Evolutionary conservation across 1,140 invertebrate genomes (phyloP), one percentile per base, ranked within the genome.

Genomic region (Danaus plexippus): DNA sequence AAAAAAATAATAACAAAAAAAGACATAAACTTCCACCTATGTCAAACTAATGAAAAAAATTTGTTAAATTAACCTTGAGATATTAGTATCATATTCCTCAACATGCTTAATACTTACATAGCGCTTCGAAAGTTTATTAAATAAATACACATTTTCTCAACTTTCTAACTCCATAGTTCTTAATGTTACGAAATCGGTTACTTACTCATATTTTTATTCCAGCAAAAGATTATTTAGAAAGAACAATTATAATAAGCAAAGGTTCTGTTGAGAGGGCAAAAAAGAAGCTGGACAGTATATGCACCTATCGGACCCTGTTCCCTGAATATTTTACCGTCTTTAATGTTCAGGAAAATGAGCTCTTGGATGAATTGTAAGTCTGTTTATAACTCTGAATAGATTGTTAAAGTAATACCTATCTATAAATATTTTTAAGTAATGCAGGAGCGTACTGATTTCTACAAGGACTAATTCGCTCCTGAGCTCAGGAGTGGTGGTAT

Each of bases 221-320:
- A 63, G 61, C 55, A 43, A 57, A 53, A 41, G 52, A 58, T 9
- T 63, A 63, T 43, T 64, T 67, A 43, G 61, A 67, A 51, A 60
- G 54, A 9, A 52, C 57, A 41, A 69, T 73, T 9, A 66, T 73
- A 11, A 54, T 54, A 11, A 54, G 48, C 12, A 75, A 77, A 58
- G 75, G 75, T 0, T 73, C 67, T 0, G 18, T 74, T n/a, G 75
- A 77, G 11, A 50, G 67, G 50, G 62, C 70, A 1, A 77, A 77
- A 54, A 52, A 43, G 1, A 66, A 66, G 15, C 42, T 77, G 9
- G 72, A 75, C 9, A 70, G 51, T 45, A 51, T 68, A 10, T 71
- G 70, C 43, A 73, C 68, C 0, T 54, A 69, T 10, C 63, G 64
- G 45, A 77, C 64, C 0, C 10, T 73, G n/a, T 61, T 64, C 53